These are phyloP conservation scores for Trichoplax adhaerens DNA, from an alignment of 37 sponge, comb jelly and placozoan genomes.

Conservation along the genomic window DNA sequence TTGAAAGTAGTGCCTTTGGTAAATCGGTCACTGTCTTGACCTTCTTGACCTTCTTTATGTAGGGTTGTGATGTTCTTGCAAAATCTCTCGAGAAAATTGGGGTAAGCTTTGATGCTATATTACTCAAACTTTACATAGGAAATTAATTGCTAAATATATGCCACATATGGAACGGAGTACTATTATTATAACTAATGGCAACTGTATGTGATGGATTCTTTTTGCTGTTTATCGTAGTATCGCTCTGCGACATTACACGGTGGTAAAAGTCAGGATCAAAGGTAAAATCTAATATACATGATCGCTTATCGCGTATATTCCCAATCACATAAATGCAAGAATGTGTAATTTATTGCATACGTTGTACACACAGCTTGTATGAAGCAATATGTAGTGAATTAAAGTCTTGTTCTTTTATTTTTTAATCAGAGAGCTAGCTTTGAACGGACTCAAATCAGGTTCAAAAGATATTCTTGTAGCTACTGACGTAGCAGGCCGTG, in stretches of 20 bases:
- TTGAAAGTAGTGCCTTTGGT: neutral
- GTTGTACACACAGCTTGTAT: neutral
- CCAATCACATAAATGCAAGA: no score
- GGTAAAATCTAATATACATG: constrained; percentile 5
- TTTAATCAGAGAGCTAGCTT: constrained; percentile 55
- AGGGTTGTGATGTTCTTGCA: constrained; percentile 71
- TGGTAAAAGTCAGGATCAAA: constrained; percentile 91
- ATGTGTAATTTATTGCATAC: neutral
- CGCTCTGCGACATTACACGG: constrained; percentile 77
- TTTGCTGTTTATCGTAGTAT: constrained; percentile 1
- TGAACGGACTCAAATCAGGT: constrained; percentile 79
- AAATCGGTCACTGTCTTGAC: neutral
- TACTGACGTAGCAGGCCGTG: constrained; percentile 98
- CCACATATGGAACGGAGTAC: no score
- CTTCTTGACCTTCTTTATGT: neutral
- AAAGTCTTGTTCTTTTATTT: neutral
- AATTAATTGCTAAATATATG: no score
- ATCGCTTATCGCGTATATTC: no score
- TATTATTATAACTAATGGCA: no score
- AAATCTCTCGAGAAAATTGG: constrained; percentile 93
- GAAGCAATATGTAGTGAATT: no score
- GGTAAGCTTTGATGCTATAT: constrained; percentile 20
- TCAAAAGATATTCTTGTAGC: constrained; percentile 93
- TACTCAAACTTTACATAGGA: no score
- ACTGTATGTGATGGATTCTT: no score